Percentiles rank a stretch among this genome's conserved stretches.
phyloP scores from a whole-genome alignment of 2,888 invertebrate genomes.

The Zygaena filipendulae region DNA sequence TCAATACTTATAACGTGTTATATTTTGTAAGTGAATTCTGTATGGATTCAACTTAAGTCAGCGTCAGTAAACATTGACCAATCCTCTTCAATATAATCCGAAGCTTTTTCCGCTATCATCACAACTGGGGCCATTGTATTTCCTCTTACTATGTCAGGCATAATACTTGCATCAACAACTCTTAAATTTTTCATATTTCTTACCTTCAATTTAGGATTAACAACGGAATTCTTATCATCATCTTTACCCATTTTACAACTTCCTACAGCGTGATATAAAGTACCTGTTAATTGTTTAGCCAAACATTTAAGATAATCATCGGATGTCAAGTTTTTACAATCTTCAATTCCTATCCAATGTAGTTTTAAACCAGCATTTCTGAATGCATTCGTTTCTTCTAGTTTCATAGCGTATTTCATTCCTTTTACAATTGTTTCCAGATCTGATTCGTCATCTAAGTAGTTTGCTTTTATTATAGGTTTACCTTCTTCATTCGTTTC shows the following conservation, averaged over 20 bases:
- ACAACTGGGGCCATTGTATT: slow-evolving; percentile 53
- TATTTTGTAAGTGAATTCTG: no score
- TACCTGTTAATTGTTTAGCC: slow-evolving; percentile 26
- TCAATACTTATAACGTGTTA: no score
- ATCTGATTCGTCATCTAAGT: slow-evolving; percentile 53
- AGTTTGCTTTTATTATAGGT: slow-evolving; percentile 64
- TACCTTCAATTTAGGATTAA: slow-evolving; percentile 25
- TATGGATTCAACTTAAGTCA: no score
- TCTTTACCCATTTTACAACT: slow-evolving; percentile 63
- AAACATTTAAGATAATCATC: slow-evolving; percentile 36
- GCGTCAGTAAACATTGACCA: no score
- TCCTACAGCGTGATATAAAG: slow-evolving; percentile 63
- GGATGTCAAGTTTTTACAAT: slow-evolving; percentile 25
- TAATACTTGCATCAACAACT: slow-evolving; percentile 38
- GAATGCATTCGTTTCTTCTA: slow-evolving; percentile 30
- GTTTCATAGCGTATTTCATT: slow-evolving; percentile 22
- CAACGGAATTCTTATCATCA: slow-evolving; percentile 18
- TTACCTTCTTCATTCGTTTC: slow-evolving; percentile 38
- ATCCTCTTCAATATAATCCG: slow-evolving; percentile 2
- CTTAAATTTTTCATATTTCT: slow-evolving; percentile 40
- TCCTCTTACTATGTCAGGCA: slow-evolving; percentile 44
- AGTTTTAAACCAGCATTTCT: slow-evolving; percentile 25
- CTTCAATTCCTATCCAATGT: slow-evolving; percentile 23
- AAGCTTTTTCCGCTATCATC: slow-evolving; percentile 24
- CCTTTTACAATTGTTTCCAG: slow-evolving; percentile 25